Evolutionary conservation across 1,140 invertebrate species (phyloP), one percentile per base, ranked within the genome.

Genomic region (Leptonema lineaticorne): DNA sequence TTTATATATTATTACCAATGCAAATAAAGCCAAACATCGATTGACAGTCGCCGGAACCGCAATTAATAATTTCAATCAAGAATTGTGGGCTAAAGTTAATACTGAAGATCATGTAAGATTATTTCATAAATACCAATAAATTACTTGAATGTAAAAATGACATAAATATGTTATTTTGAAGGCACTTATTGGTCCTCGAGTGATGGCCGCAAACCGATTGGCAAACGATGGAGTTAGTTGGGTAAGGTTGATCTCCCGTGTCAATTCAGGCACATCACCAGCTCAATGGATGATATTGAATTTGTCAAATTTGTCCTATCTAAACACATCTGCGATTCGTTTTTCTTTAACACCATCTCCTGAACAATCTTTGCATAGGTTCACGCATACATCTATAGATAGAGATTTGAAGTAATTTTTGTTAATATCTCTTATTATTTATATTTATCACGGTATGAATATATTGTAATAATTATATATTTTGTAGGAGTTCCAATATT

Each of bases 231-330:
- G 91, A 1, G 78, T 83, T 27, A 81, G 86, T 4, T 97, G 95
- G 95, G 86, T 87, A 0, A 79, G 80, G 3, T 76, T 82, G 0
- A 78, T 91, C 29, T 81, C 83, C 0, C 75, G 78, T 1, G 88
- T 87, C 76, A 93, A 95, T 79, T 92, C 90, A 67, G 91, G 90
- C 6, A 94, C 92, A 27, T 92, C 93, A 63, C 92, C 90, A 75
- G 93, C 95, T 72, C 92, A 97, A 76, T 98, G 94, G 94, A 87
- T 95, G 68, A 81, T 92, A 7, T 82, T 95, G 0, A 90, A 96
- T 78, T 90, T 83, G 64, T 86, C 83, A 85, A 86, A 78, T 74
- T 79, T 75, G 69, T 65, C 76, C 53, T 53, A 28, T 11, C 64
- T 72, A 18, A 72, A 72, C 29, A 28, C 67, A 20, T 62, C 68